A percentile compares a stretch with the other conserved stretches of the same genome.
phyloP scores from a whole-genome alignment of 2,113 vertebrate species.

The Talpa occidentalis region DNA sequence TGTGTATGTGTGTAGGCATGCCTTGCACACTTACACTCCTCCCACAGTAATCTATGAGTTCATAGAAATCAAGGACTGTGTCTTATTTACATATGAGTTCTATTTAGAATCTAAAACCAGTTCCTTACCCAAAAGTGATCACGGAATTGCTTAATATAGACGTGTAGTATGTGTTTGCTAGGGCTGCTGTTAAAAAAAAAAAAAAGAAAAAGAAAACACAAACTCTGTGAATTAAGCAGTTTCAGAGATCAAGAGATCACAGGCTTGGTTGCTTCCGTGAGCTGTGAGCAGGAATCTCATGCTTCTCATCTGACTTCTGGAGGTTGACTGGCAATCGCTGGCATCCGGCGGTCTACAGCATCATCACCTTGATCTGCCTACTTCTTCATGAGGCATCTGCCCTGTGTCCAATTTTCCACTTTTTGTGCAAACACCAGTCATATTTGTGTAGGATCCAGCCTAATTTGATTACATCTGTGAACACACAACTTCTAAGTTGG shows the following conservation, averaged over 20 bases:
- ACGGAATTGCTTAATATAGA: background rate
- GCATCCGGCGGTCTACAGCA: background rate
- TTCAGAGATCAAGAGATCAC: background rate
- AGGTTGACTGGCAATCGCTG: background rate
- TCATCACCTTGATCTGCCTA: background rate
- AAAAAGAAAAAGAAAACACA: too few species aligned
- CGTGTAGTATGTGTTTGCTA: background rate
- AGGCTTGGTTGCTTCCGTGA: background rate
- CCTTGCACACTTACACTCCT: background rate
- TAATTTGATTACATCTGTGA: background rate
- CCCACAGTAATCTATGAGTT: background rate
- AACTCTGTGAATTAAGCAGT: background rate
- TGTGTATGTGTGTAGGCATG: rapidly evolving
- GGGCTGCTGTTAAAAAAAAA: background rate
- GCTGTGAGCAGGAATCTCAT: background rate
- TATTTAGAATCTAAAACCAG: background rate
- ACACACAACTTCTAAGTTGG: background rate
- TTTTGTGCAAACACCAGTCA: background rate
- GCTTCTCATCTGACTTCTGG: background rate
- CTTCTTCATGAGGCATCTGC: background rate
- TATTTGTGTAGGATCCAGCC: background rate
- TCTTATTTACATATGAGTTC: background rate
- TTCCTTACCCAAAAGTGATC: background rate
- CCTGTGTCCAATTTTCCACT: background rate
- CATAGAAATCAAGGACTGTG: background rate